Conservation (phyloP, 2,113 vertebrate genomes). For the Pimephales promelas region DNA sequence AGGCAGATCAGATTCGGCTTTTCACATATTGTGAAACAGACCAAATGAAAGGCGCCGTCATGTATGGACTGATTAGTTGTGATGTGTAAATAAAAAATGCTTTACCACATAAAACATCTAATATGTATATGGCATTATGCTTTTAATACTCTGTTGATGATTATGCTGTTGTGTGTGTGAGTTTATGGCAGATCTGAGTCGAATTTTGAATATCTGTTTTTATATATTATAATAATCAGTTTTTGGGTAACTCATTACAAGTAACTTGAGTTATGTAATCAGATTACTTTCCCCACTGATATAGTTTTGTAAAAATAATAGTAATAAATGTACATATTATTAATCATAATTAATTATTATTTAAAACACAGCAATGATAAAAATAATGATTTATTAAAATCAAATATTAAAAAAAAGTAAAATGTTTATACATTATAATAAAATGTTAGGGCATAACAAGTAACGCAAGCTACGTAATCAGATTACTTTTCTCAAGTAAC, state of each 20-base stretch:
- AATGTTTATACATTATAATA: no score
- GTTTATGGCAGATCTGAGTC: not conserved
- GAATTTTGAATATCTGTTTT: not conserved
- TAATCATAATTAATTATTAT: not conserved
- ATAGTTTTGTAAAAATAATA: not conserved
- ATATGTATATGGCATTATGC: not conserved
- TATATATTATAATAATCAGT: not conserved
- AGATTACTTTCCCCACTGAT: not conserved
- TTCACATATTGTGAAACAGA: constrained; percentile 12
- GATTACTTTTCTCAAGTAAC: no score
- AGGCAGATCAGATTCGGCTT: constrained; percentile 49
- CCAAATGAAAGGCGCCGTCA: not conserved
- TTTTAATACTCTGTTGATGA: not conserved
- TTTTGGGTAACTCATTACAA: no score
- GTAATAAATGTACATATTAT: not conserved
- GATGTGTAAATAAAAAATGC: not conserved
- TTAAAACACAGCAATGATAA: not conserved
- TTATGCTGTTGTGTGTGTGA: not conserved
- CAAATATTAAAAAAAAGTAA: no score
- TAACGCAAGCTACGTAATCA: no score
- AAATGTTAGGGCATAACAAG: no score
- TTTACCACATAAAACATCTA: not conserved
- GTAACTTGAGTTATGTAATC: no score
- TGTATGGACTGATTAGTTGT: not conserved
- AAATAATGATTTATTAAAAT: not conserved